Percentiles rank a stretch among this genome's conserved stretches.
These are phyloP conservation scores for Lingula anatina DNA, from an alignment of 2,888 invertebrate species.

Conservation along the genomic window DNA sequence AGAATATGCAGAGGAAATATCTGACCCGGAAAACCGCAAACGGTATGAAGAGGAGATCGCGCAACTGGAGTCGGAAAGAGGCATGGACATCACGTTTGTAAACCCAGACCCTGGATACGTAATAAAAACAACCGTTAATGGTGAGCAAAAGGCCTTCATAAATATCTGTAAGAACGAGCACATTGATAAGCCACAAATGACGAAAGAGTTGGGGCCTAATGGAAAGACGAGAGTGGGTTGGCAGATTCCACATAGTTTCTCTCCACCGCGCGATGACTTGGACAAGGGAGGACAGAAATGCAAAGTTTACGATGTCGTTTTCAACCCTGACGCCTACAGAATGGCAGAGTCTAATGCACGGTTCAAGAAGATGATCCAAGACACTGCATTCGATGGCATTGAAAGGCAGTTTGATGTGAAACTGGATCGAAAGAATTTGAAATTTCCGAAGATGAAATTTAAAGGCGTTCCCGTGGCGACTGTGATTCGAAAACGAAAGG, in stretches of 20 bases:
- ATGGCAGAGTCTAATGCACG: slow-evolving; percentile 69
- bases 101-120: slow-evolving; percentile 89
- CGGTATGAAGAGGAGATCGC: slow-evolving; percentile 79
- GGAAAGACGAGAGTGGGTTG: slow-evolving; percentile 68
- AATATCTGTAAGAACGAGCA: slow-evolving; percentile 80
- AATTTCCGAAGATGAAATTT: slow-evolving; percentile 73
- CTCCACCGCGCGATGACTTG: slow-evolving; percentile 77
- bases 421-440: slow-evolving; percentile 73
- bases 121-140: slow-evolving; percentile 73
- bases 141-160: slow-evolving; percentile 67
- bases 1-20: slow-evolving; percentile 87
- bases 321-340: slow-evolving; percentile 80
- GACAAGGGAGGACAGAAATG: slow-evolving; percentile 72
- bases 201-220: slow-evolving; percentile 54
- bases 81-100: slow-evolving; percentile 82
- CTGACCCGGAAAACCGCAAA: slow-evolving; percentile 79
- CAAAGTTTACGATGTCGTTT: slow-evolving; percentile 83
- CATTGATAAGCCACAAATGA: slow-evolving; percentile 68
- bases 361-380: slow-evolving; percentile 74
- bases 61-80: slow-evolving; percentile 82
- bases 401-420: slow-evolving; percentile 71
- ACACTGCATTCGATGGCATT: slow-evolving; percentile 79
- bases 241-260: slow-evolving; percentile 78
- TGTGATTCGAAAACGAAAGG: slow-evolving; percentile 62
- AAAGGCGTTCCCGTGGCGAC: slow-evolving; percentile 72